Percentiles rank a stretch among this genome's conserved stretches.
Conservation (phyloP, 2,113 vertebrate species). For the Proteles cristata region DNA sequence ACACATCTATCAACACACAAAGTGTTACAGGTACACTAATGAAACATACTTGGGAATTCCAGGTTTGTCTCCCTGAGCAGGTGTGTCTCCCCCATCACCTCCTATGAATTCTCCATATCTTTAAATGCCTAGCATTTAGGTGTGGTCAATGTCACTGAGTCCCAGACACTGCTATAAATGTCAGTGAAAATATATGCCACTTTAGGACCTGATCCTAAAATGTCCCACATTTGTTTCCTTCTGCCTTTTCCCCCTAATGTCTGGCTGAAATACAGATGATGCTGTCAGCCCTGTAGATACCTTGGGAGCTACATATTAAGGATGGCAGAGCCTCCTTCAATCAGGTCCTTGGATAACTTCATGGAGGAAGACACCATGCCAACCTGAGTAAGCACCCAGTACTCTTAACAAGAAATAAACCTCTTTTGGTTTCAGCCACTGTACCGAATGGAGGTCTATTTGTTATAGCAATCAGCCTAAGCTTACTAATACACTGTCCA, state of each 20-base stretch:
- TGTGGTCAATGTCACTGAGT: not conserved
- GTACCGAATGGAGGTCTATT: not conserved
- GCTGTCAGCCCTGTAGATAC: not conserved
- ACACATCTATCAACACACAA: not conserved
- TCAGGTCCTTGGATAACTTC: not conserved
- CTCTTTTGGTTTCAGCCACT: not conserved
- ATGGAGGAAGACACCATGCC: not conserved
- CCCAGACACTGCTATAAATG: not conserved
- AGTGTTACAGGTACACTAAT: not conserved
- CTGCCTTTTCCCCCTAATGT: not conserved
- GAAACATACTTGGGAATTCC: not conserved
- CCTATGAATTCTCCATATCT: not conserved
- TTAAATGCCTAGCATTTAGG: not conserved
- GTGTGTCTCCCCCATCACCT: accelerated
- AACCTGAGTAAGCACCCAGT: not conserved
- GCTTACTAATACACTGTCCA: not conserved
- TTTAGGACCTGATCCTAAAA: not conserved
- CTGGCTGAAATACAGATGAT: not conserved
- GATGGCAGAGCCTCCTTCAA: not conserved
- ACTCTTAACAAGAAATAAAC: not conserved
- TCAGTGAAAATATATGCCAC: not conserved
- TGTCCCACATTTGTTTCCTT: not conserved
- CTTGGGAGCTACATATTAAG: not conserved
- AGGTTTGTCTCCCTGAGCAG: not conserved
- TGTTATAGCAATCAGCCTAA: not conserved